Evolutionary conservation across 2,113 vertebrate species (phyloP).

Genomic region (Axis porcinus): DNA sequence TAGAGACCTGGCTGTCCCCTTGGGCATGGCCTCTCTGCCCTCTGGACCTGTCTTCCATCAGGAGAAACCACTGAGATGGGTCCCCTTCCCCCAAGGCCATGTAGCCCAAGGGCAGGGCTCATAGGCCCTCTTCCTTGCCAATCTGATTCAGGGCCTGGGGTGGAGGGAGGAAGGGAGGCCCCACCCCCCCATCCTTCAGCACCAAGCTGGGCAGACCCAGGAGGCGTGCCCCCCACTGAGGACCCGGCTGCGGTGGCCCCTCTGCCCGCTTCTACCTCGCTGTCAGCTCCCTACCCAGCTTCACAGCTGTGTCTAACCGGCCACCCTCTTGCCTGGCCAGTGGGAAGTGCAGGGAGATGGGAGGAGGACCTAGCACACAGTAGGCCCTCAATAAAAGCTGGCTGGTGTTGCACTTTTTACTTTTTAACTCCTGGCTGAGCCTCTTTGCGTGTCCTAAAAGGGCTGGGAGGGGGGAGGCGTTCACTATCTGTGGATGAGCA

Average conservation of each 20-base stretch:
- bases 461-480: neutral
- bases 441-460: neutral
- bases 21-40: neutral
- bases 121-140: neutral
- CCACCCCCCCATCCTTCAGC: neutral
- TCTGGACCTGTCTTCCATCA: neutral
- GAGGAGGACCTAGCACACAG: neutral
- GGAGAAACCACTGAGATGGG: slow-evolving; percentile 14
- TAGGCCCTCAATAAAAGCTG: slow-evolving; percentile 57
- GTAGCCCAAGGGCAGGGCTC: neutral
- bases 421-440: neutral
- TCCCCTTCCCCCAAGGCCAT: neutral
- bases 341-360: neutral
- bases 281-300: neutral
- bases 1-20: neutral
- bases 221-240: neutral
- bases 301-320: neutral
- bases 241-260: neutral
- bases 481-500: neutral
- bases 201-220: neutral
- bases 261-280: slow-evolving; percentile 37
- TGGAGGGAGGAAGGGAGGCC: neutral
- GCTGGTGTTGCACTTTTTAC: slow-evolving; percentile 31
- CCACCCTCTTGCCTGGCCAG: neutral
- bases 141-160: neutral